Evolutionary conservation across 2,888 invertebrate genomes (phyloP).

Genomic region (Salpingus planirostris): DNA sequence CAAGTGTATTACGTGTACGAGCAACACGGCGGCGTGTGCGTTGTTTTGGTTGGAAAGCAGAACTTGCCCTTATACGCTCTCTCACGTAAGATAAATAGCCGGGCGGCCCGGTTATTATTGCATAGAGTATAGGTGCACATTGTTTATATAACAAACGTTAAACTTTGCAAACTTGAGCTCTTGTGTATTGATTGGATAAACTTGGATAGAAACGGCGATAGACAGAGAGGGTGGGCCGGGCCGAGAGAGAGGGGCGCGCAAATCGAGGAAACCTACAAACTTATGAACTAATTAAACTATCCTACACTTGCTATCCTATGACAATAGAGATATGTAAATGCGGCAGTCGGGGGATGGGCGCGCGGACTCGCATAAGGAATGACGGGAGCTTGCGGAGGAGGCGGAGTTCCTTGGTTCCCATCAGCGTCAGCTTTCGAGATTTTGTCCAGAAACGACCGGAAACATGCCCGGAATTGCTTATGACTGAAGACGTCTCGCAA

Average conservation of each 20-base stretch:
- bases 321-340: constrained; percentile 43
- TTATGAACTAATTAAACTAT: constrained; percentile 44
- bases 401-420: no score
- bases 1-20: no score
- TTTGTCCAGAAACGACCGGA: no score
- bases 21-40: constrained; percentile 20
- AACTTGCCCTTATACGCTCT: constrained; percentile 25
- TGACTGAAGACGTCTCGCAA: no score
- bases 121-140: constrained; percentile 34
- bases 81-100: constrained; percentile 33
- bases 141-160: constrained; percentile 42
- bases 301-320: constrained; percentile 38
- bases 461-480: no score
- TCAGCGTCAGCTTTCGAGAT: no score
- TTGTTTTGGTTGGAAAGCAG: constrained; percentile 21
- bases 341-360: no score
- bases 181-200: constrained; percentile 41
- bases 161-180: constrained; percentile 36
- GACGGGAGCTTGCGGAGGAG: no score
- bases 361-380: no score
- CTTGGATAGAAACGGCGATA: no score
- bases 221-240: no score
- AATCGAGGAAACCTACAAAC: constrained; percentile 38
- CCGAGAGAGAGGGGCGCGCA: constrained; percentile 28
- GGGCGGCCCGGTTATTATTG: constrained; percentile 34